Base-by-base conservation (phyloP, 2,888 invertebrate genomes). In the Empis livida region DNA sequence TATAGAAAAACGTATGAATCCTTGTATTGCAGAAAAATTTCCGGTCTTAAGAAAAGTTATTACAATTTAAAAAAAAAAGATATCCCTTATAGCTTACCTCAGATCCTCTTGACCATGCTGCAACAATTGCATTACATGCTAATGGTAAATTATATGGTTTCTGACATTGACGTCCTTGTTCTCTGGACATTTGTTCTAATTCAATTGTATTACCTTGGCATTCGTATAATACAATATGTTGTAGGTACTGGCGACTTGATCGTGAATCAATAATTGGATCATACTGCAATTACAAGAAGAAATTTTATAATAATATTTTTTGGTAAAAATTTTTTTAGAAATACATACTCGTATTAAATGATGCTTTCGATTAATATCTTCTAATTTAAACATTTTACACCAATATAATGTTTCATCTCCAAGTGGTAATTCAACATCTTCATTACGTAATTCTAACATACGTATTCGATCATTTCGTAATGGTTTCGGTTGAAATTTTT, bases 171-270 rank as follows among this genome's bases (percentile, higher is more conserved):
- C 70, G 64, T 16, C 76, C 76, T 44, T 67, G 67, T 54, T 68
- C 68, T 47, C 71, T 70, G 15, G 74, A 68, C 45, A 76, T 66
- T 54, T 71, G 67, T 53, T 73, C 73, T 47, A 78, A 67, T 53
- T 70, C 68, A 10, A 65, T 61, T 48, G 61, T 59, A 54, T 71
- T 71, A 41, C 76, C 77, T 49, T 75, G 74, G 61, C 81, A 82
- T 61, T 79, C 79, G 65, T 79, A 81, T 40, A 82, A 64, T 31
- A 78, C 74, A 57, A 81, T 76, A 62, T 80, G 81, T 61, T 81
- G 80, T 43, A 82, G 65, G 54, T 73, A 72, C 47, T 64, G 69
- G 42, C 75, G 73, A 57, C 74, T 76, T 39, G 74, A 73, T n/a
- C 71, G 64, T 45, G 73, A 71, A 49, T 68, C 66, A 61, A 78